These are phyloP conservation scores for Notechis scutatus DNA, from an alignment of 2,113 vertebrate species.

Conservation along the genomic window DNA sequence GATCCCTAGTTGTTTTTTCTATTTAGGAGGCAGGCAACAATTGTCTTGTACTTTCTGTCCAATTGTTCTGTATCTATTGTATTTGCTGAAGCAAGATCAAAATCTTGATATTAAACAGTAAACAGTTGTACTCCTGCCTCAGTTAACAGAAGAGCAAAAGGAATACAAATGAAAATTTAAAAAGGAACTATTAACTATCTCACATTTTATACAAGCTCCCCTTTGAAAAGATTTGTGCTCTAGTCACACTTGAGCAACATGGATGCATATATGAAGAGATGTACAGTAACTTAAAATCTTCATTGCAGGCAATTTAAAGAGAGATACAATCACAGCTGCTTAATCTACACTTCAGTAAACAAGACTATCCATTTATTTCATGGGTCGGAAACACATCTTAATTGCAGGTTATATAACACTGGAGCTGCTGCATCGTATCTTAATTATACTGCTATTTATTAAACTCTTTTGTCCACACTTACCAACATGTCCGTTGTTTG, in stretches of 20 bases:
- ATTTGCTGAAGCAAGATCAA: background rate
- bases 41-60: background rate
- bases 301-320: background rate
- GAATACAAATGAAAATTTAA: constrained; percentile 42
- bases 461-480: constrained; percentile 3
- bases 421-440: constrained; percentile 15
- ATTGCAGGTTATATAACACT: constrained; percentile 38
- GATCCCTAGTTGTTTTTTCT: constrained; percentile 6
- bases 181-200: constrained; percentile 13
- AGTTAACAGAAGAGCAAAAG: background rate
- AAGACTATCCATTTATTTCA: background rate
- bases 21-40: constrained; percentile 1
- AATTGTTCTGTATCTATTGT: background rate
- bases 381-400: constrained; percentile 25
- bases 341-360: background rate
- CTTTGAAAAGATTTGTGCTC: background rate
- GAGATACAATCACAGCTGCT: background rate
- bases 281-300: background rate
- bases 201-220: background rate
- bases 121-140: background rate
- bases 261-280: background rate
- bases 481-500: constrained; percentile 31
- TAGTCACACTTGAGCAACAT: background rate
- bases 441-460: constrained; percentile 22
- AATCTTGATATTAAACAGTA: background rate